These are phyloP conservation scores for Sinhomidia bicolor DNA, from an alignment of 2,888 invertebrate genomes.

Conservation along the genomic window DNA sequence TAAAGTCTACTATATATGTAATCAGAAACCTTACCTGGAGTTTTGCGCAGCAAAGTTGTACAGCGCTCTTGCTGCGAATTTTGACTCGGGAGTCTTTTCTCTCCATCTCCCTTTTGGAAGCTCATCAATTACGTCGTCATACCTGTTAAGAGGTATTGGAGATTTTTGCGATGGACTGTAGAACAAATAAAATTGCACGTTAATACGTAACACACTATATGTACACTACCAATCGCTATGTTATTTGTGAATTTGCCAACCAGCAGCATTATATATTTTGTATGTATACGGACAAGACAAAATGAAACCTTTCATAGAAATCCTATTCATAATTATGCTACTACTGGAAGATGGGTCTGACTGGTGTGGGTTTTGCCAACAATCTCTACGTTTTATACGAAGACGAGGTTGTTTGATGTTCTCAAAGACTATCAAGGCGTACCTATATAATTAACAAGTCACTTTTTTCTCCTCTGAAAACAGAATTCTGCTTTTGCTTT, in stretches of 20 bases:
- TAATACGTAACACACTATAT: no score
- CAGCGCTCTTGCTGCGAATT: constrained; percentile 92
- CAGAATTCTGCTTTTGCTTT: not conserved
- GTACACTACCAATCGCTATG: not conserved
- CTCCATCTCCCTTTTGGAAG: constrained; percentile 83
- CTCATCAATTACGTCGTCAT: constrained; percentile 92
- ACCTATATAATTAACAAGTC: not conserved
- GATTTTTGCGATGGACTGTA: constrained; percentile 92
- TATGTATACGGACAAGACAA: no score
- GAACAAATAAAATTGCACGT: not conserved
- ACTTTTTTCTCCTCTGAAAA: not conserved
- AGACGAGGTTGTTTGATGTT: not conserved
- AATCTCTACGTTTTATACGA: not conserved
- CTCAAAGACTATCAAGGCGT: not conserved
- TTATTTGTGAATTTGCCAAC: no score
- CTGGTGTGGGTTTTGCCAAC: no score
- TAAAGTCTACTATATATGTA: not conserved
- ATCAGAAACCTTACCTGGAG: constrained; percentile 83
- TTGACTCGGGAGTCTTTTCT: constrained; percentile 85
- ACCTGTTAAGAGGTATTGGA: constrained; percentile 94
- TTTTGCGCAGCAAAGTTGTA: constrained; percentile 94
- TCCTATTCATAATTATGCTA: no score
- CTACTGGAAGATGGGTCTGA: no score
- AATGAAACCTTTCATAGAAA: no score
- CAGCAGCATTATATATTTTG: no score